Evolutionary conservation across 1,140 invertebrate species (phyloP).

Genomic region (Drosophila bipectinata): DNA sequence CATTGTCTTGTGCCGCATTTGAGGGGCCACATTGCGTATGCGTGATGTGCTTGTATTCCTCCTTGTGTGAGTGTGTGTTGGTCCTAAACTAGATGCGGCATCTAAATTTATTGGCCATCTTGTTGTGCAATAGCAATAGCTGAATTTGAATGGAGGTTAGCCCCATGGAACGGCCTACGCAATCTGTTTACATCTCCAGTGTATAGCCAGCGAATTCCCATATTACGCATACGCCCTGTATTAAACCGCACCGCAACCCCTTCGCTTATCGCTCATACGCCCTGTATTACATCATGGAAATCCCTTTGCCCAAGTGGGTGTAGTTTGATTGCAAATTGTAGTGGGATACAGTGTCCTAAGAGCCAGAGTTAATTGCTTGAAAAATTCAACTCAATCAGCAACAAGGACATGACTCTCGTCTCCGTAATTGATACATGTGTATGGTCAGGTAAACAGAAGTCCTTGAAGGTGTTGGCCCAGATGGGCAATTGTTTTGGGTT

Average conservation of each 20-base stretch:
- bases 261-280: constrained; percentile 30
- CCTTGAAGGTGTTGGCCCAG: constrained; percentile 34
- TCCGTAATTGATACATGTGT: constrained; percentile 25
- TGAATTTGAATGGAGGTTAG: constrained; percentile 13
- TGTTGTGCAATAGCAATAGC: constrained; percentile 11
- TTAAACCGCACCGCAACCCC: constrained; percentile 23
- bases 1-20: constrained; percentile 53
- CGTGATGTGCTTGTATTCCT: constrained; percentile 68
- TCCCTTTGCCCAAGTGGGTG: neutral
- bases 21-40: constrained; percentile 61
- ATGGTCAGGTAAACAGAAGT: neutral
- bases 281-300: constrained; percentile 44
- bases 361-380: constrained; percentile 74
- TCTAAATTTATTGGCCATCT: constrained; percentile 48
- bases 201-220: constrained; percentile 11
- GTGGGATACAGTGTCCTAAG: constrained; percentile 40
- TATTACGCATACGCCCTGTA: constrained; percentile 35
- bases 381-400: constrained; percentile 79
- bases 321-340: constrained; percentile 60
- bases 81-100: constrained; percentile 21
- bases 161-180: constrained; percentile 11
- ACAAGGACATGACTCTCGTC: constrained; percentile 24
- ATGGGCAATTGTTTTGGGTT: constrained; percentile 30
- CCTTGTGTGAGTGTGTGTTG: neutral
- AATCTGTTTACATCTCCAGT: constrained; percentile 33